These are phyloP conservation scores for Chondrilla cf. caribensis DNA, from an alignment of 37 sponge, comb jelly and placozoan species.

Conservation along the genomic window DNA sequence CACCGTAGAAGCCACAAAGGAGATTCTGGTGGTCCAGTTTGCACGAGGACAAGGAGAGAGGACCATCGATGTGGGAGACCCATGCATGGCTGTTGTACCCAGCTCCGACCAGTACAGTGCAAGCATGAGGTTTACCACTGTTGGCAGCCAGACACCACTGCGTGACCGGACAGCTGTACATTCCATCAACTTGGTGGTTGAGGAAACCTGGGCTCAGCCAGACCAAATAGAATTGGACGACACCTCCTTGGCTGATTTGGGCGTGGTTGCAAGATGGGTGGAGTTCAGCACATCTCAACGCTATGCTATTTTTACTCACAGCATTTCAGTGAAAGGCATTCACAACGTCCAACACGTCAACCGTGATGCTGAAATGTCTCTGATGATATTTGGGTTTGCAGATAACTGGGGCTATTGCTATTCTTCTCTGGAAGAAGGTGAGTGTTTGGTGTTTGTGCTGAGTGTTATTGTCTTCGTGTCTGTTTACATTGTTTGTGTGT, in stretches of 20 bases:
- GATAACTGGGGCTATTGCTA: not conserved
- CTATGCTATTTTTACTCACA: not conserved
- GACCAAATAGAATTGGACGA: not conserved
- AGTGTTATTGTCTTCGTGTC: no score
- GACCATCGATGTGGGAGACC: not conserved
- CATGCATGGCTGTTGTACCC: not conserved
- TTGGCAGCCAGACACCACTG: not conserved
- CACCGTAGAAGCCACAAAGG: not conserved
- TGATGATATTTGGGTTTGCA: conserved; percentile 10
- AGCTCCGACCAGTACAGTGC: not conserved
- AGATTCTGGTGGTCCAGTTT: not conserved
- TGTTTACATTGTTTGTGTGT: no score
- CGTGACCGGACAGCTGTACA: not conserved
- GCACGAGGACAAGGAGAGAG: not conserved
- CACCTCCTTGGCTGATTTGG: not conserved
- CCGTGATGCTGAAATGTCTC: not conserved
- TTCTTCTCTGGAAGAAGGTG: not conserved
- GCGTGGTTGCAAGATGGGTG: not conserved
- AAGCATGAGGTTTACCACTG: not conserved
- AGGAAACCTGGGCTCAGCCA: not conserved
- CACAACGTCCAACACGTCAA: not conserved
- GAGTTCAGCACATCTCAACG: not conserved
- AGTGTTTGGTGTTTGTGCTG: no score
- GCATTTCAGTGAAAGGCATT: not conserved
- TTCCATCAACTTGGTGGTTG: not conserved